A percentile compares a stretch with the other conserved stretches of the same genome.
These are phyloP conservation scores for Meliscaeva auricollis DNA, from an alignment of 2,888 invertebrate genomes.

Conservation along the genomic window DNA sequence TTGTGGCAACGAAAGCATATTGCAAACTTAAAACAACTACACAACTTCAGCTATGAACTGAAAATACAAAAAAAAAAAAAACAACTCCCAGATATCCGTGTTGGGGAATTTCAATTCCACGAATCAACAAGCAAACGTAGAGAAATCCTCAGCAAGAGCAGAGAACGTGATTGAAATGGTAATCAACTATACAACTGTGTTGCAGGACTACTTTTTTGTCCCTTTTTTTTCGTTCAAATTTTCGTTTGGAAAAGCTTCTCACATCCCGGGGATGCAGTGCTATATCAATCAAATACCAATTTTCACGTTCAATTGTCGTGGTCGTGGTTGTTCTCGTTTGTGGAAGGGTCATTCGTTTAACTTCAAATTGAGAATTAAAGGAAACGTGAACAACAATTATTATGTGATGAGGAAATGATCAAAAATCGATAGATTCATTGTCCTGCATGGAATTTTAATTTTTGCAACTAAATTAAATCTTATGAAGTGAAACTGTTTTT, in stretches of 20 bases:
- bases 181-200: conserved; percentile 69
- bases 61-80: conserved; percentile 22
- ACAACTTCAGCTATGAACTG: background rate
- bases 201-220: conserved; percentile 48
- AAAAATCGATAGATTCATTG: background rate
- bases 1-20: conserved; percentile 17
- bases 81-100: conserved; percentile 39
- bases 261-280: conserved; percentile 50
- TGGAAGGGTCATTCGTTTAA: conserved; percentile 37
- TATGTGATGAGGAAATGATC: background rate
- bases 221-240: background rate
- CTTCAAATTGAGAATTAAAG: conserved; percentile 22
- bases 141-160: conserved; percentile 49
- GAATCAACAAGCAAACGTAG: conserved; percentile 72
- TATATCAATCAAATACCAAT: conserved; percentile 75
- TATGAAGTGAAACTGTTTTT: no score
- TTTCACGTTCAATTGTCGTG: conserved; percentile 69
- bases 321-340: no score
- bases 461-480: no score
- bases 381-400: conserved; percentile 8
- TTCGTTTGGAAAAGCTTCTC: conserved; percentile 21
- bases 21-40: background rate
- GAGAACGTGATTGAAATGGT: conserved; percentile 71
- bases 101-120: conserved; percentile 68
- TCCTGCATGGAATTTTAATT: background rate